Percentiles rank a stretch among this genome's conserved stretches.
phyloP scores from a whole-genome alignment of 2,888 invertebrate species.

The Diachrysia chrysitis region DNA sequence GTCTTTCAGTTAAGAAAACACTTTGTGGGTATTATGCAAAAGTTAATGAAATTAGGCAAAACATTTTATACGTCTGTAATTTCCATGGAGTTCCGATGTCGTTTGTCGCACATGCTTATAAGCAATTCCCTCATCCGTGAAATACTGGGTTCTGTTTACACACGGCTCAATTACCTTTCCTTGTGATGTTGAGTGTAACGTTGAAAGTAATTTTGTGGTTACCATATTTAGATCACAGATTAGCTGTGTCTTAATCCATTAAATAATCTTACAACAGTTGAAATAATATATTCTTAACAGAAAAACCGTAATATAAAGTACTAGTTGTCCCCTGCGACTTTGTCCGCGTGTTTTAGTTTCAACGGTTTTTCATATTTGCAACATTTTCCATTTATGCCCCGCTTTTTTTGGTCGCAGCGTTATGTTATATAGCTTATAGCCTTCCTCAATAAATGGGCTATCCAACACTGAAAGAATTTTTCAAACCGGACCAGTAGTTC shows the following conservation, averaged over 20 bases:
- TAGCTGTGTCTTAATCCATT: neutral
- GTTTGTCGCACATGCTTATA: slow-evolving; percentile 11
- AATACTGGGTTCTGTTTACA: slow-evolving; percentile 11
- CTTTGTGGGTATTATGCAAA: neutral
- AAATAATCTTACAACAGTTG: neutral
- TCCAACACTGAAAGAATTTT: too few species aligned
- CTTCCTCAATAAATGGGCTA: too few species aligned
- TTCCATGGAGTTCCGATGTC: neutral
- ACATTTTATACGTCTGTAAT: neutral
- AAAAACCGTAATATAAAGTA: too few species aligned
- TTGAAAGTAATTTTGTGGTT: neutral
- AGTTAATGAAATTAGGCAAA: neutral
- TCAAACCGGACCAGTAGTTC: too few species aligned
- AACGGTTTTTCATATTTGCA: too few species aligned
- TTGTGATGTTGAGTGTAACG: neutral
- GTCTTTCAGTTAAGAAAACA: too few species aligned
- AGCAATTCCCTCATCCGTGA: slow-evolving; percentile 8
- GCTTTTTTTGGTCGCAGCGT: too few species aligned
- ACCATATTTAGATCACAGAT: neutral
- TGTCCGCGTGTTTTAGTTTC: too few species aligned
- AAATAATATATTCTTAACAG: too few species aligned
- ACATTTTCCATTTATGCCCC: too few species aligned
- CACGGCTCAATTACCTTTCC: neutral
- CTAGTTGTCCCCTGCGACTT: too few species aligned
- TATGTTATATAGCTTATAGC: too few species aligned